Evolutionary conservation across 2,888 invertebrate species (phyloP), one percentile per base, ranked within the genome.

Genomic region (Drosophila macrothrix): DNA sequence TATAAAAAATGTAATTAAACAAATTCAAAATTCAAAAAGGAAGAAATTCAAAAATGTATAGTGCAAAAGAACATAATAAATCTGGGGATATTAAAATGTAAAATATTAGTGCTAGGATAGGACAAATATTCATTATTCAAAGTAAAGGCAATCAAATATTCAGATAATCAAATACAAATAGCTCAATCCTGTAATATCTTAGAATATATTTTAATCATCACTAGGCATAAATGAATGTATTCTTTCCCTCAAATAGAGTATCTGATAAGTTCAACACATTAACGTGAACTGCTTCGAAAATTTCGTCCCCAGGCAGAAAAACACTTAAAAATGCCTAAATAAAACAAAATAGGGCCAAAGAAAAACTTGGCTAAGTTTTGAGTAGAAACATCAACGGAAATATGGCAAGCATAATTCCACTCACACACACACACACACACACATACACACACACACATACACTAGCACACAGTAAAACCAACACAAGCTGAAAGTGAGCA

Each of bases 321-420:
- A 68, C 79, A 72, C 79, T 78, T 68, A 49, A 76, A 54, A 69
- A 76, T 76, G 50, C 22, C 71, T 55, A 64, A 70, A 63, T 52
- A 78, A 80, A 70, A 67, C 67, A 67, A 58, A 49, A 56, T 54
- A 56, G 29, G 28, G 56, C 62, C 55, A 53, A 54, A 54, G 59
- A 73, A 61, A 61, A 81, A 66, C 70, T 82, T 69, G 79, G 63
- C 60, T 70, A 83, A 81, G 74, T 79, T 83, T 83, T 64, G 65
- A 82, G 78, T 70, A 77, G 67, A 85, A 83, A 83, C 78, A 83
- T 83, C 77, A 83, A 79, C 83, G 86, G 77, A 83, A 83, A 83
- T 83, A 83, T 85, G 83, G 82, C 82, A 85, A 83, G 79, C 74
- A 66, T 67, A 71, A 81, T 63, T 66, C 37, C 43, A 12, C 25